Conservation (phyloP, 2,113 vertebrate species). For the Hypocryptadius cinnamomeus region DNA sequence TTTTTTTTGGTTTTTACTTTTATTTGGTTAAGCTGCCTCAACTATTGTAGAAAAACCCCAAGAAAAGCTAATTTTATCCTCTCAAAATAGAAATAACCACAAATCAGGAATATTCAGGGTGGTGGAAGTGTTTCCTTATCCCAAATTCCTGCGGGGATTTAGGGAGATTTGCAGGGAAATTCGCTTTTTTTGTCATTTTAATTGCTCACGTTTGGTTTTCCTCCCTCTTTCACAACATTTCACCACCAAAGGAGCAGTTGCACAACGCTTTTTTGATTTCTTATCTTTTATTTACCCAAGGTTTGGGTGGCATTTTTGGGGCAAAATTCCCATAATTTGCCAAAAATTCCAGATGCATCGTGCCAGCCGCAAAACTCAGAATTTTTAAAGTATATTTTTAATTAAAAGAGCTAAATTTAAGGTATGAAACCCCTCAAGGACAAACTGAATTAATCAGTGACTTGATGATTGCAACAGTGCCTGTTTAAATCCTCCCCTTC, state of each 20-base stretch:
- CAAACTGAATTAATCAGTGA: not conserved
- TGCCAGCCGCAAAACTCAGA: not conserved
- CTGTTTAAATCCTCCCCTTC: not conserved
- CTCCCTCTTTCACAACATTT: not conserved
- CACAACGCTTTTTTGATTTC: not conserved
- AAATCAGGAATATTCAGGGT: not conserved
- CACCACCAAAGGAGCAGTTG: not conserved
- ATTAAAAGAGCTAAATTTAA: not conserved
- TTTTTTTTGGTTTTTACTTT: not conserved
- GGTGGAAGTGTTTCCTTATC: not conserved
- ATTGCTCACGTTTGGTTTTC: not conserved
- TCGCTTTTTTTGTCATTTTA: not conserved
- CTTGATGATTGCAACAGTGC: not conserved
- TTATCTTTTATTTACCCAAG: not conserved
- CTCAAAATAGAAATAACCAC: not conserved
- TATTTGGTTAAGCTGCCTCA: not conserved
- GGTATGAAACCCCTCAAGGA: not conserved
- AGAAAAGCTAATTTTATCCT: accelerated
- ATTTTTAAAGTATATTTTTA: not conserved
- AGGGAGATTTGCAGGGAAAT: not conserved
- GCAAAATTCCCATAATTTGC: not conserved
- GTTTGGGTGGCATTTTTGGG: not conserved
- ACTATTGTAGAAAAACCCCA: not conserved
- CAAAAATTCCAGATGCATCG: not conserved
- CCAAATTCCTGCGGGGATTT: not conserved